Evolutionary conservation across 2,797 vertebrate species (phyloP).

Genomic region (Oryzias dopingdopingensis): DNA sequence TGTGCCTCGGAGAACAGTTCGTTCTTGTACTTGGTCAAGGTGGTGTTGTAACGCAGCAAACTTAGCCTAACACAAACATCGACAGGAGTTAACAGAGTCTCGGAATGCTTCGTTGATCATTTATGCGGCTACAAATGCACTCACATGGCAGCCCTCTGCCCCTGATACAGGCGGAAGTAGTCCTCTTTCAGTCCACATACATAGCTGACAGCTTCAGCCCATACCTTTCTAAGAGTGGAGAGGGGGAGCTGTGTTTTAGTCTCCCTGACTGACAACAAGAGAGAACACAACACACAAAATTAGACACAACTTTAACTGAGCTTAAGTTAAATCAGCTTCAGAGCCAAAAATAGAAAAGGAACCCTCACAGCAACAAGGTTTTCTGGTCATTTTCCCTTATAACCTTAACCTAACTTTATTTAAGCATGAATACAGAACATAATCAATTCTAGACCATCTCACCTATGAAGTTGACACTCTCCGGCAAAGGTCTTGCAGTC

Average conservation of each 20-base stretch:
- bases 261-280: slow-evolving; percentile 84
- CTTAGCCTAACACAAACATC: slow-evolving; percentile 82
- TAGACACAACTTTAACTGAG: neutral
- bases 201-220: slow-evolving; percentile 97
- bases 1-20: slow-evolving; percentile 94
- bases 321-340: neutral
- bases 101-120: neutral
- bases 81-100: slow-evolving; percentile 16
- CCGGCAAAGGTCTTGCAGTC: slow-evolving; percentile 90
- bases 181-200: slow-evolving; percentile 96
- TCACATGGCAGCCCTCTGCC: slow-evolving; percentile 94
- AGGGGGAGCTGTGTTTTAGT: slow-evolving; percentile 93
- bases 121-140: slow-evolving; percentile 19
- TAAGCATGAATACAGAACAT: neutral
- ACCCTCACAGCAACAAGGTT: neutral
- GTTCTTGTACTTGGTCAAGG: slow-evolving; percentile 94
- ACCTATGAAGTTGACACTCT: slow-evolving; percentile 98
- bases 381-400: too few relatives aligned
- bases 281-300: slow-evolving; percentile 1
- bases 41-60: slow-evolving; percentile 95
- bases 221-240: slow-evolving; percentile 90
- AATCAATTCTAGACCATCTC: slow-evolving; percentile 47
- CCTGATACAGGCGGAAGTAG: slow-evolving; percentile 93
- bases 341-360: neutral
- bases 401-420: too few relatives aligned